A percentile compares a stretch with the other conserved stretches of the same genome.
Evolutionary conservation across 2,797 vertebrate species (phyloP).

Genomic region (Neostethus bicornis): DNA sequence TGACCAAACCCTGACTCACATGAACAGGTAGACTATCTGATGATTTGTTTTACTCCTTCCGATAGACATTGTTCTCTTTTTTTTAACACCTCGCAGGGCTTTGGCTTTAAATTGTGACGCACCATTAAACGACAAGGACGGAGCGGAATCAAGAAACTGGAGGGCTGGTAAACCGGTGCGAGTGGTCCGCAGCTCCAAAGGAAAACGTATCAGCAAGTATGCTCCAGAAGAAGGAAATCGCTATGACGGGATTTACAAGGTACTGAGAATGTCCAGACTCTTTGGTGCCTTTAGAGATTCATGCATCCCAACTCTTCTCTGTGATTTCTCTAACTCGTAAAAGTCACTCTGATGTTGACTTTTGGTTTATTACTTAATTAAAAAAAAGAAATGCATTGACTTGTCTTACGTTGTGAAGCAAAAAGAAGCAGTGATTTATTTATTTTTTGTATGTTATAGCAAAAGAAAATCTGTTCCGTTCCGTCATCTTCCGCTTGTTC

Average conservation of each 20-base stretch:
- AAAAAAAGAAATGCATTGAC: no score
- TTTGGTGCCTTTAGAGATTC: neutral
- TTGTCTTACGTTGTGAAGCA: no score
- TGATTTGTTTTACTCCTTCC: neutral
- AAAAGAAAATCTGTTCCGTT: no score
- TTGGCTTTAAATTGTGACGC: conserved; percentile 98
- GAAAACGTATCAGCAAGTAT: conserved; percentile 97
- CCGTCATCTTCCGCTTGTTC: no score
- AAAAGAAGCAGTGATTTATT: no score
- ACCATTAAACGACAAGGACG: conserved; percentile 95
- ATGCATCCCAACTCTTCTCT: neutral
- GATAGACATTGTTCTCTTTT: no score
- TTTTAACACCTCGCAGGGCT: conserved; percentile 79
- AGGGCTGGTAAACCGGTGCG: conserved; percentile 96
- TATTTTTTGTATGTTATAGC: no score
- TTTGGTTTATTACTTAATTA: no score
- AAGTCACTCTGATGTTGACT: neutral
- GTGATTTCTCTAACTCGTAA: neutral
- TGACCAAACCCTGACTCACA: conserved; percentile 97
- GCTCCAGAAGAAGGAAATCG: conserved; percentile 98
- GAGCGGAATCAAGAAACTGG: conserved; percentile 98
- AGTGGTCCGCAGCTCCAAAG: conserved; percentile 97
- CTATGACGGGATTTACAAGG: conserved; percentile 99
- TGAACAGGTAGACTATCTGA: conserved; percentile 88
- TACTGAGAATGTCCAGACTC: conserved; percentile 44